Evolutionary conservation across 2,113 vertebrate genomes (phyloP).

Genomic region (Heptranchias perlo): DNA sequence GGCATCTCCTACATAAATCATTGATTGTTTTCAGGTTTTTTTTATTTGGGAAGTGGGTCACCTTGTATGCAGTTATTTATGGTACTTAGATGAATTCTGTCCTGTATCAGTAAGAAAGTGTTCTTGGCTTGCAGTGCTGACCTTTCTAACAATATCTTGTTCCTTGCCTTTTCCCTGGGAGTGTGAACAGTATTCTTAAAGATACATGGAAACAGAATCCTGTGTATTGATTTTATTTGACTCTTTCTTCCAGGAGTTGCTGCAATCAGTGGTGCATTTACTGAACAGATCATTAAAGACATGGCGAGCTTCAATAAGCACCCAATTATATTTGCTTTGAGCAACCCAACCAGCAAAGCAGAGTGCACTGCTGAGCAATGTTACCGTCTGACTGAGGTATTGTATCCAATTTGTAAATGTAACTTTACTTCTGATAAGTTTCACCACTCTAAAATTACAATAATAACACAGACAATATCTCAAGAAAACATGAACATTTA

Average conservation of each 20-base stretch:
- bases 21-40: not conserved
- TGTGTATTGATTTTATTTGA: slow-evolving; percentile 31
- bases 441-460: not conserved
- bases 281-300: slow-evolving; percentile 76
- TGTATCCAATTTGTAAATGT: not conserved
- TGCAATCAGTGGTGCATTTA: slow-evolving; percentile 83
- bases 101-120: not conserved
- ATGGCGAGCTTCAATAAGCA: slow-evolving; percentile 83
- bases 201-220: not conserved
- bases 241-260: slow-evolving; percentile 73
- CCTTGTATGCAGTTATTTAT: not conserved
- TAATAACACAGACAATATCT: not conserved
- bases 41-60: not conserved
- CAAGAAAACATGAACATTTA: not conserved
- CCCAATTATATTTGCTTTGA: slow-evolving; percentile 93
- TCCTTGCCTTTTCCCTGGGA: not conserved
- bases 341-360: slow-evolving; percentile 96
- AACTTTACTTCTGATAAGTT: not conserved
- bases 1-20: not conserved
- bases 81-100: not conserved
- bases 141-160: not conserved
- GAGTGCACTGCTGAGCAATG: slow-evolving; percentile 96
- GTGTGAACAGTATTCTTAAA: not conserved
- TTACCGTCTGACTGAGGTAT: slow-evolving; percentile 83
- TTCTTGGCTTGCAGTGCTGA: not conserved